These are phyloP conservation scores for Hypercompe scribonia DNA, from an alignment of 2,888 invertebrate genomes.

Conservation along the genomic window DNA sequence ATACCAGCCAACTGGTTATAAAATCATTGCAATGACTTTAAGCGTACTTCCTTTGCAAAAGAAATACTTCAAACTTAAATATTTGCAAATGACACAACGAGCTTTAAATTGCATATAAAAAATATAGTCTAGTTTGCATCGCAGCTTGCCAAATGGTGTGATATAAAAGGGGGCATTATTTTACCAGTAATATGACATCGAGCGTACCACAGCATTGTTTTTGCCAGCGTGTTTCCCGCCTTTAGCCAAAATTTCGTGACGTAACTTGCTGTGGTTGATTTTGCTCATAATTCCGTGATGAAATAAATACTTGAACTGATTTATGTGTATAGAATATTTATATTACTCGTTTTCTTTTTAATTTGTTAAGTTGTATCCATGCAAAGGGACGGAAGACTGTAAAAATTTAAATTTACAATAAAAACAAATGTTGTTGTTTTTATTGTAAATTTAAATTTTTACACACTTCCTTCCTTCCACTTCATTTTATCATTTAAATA, in stretches of 20 bases:
- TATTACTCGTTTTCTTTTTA: not conserved
- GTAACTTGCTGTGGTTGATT: slow-evolving; percentile 2
- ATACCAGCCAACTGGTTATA: not conserved
- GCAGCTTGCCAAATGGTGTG: slow-evolving; percentile 42
- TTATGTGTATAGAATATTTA: not conserved
- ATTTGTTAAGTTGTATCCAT: too few species aligned
- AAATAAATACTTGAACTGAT: not conserved
- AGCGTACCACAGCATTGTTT: slow-evolving; percentile 43
- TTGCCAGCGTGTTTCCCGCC: slow-evolving; percentile 41
- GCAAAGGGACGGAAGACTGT: too few species aligned
- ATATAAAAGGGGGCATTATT: slow-evolving; percentile 47
- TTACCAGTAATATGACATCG: slow-evolving; percentile 55
- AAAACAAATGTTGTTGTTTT: too few species aligned
- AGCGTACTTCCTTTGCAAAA: not conserved
- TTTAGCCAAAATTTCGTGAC: slow-evolving; percentile 11
- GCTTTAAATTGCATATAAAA: slow-evolving; percentile 16
- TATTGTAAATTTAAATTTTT: too few species aligned
- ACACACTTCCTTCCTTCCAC: too few species aligned
- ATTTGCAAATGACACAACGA: slow-evolving; percentile 30
- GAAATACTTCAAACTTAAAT: slow-evolving; percentile 39
- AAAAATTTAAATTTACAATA: too few species aligned
- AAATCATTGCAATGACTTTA: not conserved
- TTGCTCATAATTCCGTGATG: not conserved
- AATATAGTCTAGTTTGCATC: slow-evolving; percentile 33
- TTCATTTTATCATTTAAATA: too few species aligned